Conservation (phyloP, 2,113 vertebrate genomes). For the Psilopogon haemacephalus region DNA sequence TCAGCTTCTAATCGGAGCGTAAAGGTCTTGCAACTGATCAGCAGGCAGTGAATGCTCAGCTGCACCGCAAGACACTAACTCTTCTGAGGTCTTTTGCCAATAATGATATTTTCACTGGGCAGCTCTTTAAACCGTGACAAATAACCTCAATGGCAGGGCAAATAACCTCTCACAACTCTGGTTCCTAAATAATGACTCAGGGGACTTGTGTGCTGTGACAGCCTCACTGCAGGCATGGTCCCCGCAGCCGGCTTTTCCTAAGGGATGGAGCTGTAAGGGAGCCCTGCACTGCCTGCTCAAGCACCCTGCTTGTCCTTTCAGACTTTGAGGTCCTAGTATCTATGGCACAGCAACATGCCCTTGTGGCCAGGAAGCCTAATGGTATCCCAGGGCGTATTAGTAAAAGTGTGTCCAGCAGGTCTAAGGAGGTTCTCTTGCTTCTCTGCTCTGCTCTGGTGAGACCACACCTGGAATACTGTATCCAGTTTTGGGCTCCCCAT, state of each 20-base stretch:
- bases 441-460: too few species aligned
- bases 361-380: too few species aligned
- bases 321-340: too few species aligned
- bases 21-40: background rate
- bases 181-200: background rate
- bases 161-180: background rate
- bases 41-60: background rate
- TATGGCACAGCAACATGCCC: too few species aligned
- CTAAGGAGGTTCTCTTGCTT: too few species aligned
- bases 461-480: too few species aligned
- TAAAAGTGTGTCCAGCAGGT: too few species aligned
- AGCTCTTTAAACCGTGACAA: slow-evolving; percentile 8
- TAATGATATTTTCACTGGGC: background rate
- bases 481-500: too few species aligned
- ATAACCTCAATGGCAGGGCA: background rate
- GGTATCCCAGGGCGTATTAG: too few species aligned
- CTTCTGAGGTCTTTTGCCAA: background rate
- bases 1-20: background rate
- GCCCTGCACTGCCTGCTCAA: accelerated
- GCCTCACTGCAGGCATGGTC: background rate
- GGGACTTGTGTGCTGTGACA: background rate
- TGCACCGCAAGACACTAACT: background rate
- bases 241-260: background rate
- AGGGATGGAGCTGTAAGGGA: accelerated
- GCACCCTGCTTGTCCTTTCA: background rate